These are phyloP conservation scores for Lasioglossum pauxillum DNA, from an alignment of 2,888 invertebrate species.

Conservation along the genomic window DNA sequence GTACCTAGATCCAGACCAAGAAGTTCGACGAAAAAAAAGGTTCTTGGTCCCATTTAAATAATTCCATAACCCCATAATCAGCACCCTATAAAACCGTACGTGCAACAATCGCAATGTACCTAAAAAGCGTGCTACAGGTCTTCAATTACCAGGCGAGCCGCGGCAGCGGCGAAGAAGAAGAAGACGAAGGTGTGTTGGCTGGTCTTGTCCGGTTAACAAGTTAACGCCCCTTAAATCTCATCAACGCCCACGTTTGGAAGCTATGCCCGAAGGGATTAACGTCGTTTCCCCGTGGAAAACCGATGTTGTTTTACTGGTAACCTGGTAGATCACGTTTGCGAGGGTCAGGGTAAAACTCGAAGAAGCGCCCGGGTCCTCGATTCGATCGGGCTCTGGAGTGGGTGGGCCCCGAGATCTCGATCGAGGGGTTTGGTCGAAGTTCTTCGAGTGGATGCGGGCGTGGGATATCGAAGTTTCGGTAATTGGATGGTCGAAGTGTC, in stretches of 20 bases:
- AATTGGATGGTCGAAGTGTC: not conserved
- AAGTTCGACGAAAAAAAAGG: no score
- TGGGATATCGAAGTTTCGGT: not conserved
- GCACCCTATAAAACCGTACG: not conserved
- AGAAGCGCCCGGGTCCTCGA: not conserved
- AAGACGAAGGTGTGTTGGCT: not conserved
- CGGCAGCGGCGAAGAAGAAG: not conserved
- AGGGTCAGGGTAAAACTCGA: not conserved
- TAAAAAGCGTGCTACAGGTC: not conserved
- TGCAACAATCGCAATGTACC: not conserved
- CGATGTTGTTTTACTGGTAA: constrained; percentile 3
- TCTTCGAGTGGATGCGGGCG: not conserved
- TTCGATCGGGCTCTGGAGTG: not conserved
- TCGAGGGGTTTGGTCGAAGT: not conserved
- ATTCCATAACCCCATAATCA: not conserved
- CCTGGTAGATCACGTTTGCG: not conserved
- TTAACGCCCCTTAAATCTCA: constrained; percentile 12
- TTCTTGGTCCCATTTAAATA: not conserved
- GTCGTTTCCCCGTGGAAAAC: constrained; percentile 4
- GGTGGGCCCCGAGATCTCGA: not conserved
- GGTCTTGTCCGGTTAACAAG: not conserved
- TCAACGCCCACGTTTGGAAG: constrained; percentile 10
- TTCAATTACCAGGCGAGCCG: not conserved
- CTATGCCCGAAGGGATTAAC: not conserved
- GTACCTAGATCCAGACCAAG: not conserved